Evolutionary conservation across 2,797 vertebrate genomes (phyloP).

Genomic region (Emys orbicularis): DNA sequence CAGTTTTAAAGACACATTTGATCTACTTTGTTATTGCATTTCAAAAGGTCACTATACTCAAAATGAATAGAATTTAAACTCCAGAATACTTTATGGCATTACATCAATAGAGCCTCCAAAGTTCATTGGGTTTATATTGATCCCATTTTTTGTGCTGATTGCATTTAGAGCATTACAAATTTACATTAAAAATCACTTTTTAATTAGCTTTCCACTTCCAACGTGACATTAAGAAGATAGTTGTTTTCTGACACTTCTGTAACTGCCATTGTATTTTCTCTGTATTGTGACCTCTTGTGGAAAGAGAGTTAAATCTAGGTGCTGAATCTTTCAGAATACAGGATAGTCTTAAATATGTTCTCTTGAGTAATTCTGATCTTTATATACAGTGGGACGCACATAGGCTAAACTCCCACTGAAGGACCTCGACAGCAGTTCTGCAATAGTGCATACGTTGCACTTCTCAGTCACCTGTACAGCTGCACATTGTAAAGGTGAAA

Average conservation of each 20-base stretch:
- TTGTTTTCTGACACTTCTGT: background rate
- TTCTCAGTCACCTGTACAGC: background rate
- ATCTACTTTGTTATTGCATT: conserved; percentile 12
- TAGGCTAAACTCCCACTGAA: background rate
- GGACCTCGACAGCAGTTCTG: background rate
- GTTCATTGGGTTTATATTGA: conserved; percentile 36
- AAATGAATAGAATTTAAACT: conserved; percentile 48
- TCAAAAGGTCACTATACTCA: conserved; percentile 43
- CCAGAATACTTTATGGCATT: conserved; percentile 32
- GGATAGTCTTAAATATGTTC: background rate
- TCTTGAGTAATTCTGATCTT: background rate
- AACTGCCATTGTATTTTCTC: background rate
- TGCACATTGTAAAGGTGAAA: background rate
- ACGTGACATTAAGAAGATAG: background rate
- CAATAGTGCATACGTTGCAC: rapidly evolving
- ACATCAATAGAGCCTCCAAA: conserved; percentile 48
- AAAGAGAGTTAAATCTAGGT: background rate
- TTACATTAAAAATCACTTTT: background rate
- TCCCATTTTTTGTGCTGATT: conserved; percentile 19
- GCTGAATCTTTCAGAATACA: background rate
- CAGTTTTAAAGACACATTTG: conserved; percentile 27
- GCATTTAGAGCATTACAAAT: conserved; percentile 33
- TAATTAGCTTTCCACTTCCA: conserved; percentile 9
- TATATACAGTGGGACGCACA: background rate
- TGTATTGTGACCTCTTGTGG: conserved; percentile 1